Conservation (phyloP, 2,797 vertebrate genomes). For the Garrulus glandarius region DNA sequence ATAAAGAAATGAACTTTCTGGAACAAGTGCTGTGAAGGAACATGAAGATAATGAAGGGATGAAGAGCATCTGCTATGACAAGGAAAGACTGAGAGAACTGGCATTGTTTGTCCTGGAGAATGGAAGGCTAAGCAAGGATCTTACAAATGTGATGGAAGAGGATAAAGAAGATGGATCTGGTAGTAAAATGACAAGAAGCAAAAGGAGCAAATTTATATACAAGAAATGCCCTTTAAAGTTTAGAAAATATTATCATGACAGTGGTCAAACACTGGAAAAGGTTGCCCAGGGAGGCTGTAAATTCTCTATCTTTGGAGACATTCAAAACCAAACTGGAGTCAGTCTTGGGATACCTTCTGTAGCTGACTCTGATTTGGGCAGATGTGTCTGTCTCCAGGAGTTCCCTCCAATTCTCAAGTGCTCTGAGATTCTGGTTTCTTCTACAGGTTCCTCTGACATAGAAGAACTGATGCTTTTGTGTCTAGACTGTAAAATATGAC, state of each 20-base stretch:
- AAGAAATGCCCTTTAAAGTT: not conserved
- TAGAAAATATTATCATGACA: not conserved
- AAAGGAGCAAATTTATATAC: not conserved
- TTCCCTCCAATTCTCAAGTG: not conserved
- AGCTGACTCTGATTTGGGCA: not conserved
- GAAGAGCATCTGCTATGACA: not conserved
- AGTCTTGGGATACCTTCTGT: not conserved
- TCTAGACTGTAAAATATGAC: not conserved
- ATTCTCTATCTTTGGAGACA: not conserved
- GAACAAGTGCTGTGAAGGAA: too few relatives aligned
- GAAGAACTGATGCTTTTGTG: not conserved
- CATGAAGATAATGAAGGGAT: not conserved
- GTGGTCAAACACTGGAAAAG: not conserved
- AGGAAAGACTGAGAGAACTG: not conserved
- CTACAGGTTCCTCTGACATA: not conserved
- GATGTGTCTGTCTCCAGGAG: not conserved
- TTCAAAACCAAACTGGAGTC: not conserved
- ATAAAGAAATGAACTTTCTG: not conserved
- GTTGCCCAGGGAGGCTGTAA: not conserved
- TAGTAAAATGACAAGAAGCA: not conserved
- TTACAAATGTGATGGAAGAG: not conserved
- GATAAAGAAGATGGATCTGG: not conserved
- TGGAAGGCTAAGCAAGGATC: not conserved
- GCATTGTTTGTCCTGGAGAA: not conserved
- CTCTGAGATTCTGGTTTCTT: not conserved